A percentile compares a stretch with the other conserved stretches of the same genome.
phyloP scores from a whole-genome alignment of 2,797 vertebrate species.

The Euthynnus affinis region DNA sequence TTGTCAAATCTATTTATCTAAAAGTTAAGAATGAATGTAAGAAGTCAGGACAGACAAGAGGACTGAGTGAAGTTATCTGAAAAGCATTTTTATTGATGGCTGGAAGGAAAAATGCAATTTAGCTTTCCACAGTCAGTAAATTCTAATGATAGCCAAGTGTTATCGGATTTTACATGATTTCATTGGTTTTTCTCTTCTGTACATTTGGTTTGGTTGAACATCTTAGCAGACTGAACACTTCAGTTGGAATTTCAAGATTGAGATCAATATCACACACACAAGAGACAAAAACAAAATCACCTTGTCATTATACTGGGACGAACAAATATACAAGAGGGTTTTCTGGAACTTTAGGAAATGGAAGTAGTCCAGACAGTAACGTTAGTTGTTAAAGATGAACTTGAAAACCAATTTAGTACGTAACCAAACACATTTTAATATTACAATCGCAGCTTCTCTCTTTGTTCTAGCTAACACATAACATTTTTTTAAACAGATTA shows the following conservation, averaged over 20 bases:
- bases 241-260: neutral
- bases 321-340: neutral
- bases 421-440: conserved; percentile 26
- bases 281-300: neutral
- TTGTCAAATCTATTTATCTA: no score
- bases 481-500: no score
- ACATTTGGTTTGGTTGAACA: conserved; percentile 16
- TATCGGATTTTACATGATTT: neutral
- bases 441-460: neutral
- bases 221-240: neutral
- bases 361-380: neutral
- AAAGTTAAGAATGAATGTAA: neutral
- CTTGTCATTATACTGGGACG: neutral
- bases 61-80: conserved; percentile 17
- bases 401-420: neutral
- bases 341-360: neutral
- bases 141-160: neutral
- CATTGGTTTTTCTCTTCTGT: conserved; percentile 5
- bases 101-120: conserved; percentile 23
- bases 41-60: conserved; percentile 13
- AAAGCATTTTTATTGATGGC: conserved; percentile 64
- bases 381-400: neutral
- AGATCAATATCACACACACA: neutral
- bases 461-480: no score
- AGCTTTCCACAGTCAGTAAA: neutral